Conservation (phyloP, 2,888 invertebrate genomes). For the Aromia moschata region DNA sequence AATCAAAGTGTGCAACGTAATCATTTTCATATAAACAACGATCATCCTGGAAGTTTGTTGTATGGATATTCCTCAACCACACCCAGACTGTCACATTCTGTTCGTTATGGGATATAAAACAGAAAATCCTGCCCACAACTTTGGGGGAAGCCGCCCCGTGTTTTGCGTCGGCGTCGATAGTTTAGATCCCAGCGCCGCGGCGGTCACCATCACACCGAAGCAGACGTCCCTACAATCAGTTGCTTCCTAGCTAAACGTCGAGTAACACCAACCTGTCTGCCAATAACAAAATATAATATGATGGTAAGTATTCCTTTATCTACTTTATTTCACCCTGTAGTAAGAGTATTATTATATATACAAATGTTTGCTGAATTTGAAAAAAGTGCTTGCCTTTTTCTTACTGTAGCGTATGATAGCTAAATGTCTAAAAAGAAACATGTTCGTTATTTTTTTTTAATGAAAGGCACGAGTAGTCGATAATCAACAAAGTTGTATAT, state of each 20-base stretch:
- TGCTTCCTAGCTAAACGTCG: constrained; percentile 40
- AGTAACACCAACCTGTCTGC: constrained; percentile 38
- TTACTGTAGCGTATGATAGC: too few relatives aligned
- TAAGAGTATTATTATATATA: background rate
- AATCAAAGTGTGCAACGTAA: constrained; percentile 50
- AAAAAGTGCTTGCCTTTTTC: background rate
- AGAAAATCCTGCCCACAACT: constrained; percentile 63
- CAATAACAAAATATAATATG: constrained; percentile 10
- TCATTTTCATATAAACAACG: constrained; percentile 46
- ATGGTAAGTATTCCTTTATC: background rate
- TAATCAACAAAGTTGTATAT: background rate
- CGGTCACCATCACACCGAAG: constrained; percentile 55
- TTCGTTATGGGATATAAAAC: constrained; percentile 67
- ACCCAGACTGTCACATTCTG: constrained; percentile 65
- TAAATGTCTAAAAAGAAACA: too few relatives aligned
- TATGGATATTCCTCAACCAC: constrained; percentile 67
- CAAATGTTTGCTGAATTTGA: background rate
- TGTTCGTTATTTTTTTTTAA: too few relatives aligned
- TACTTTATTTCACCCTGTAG: too few relatives aligned
- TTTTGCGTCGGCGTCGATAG: constrained; percentile 62
- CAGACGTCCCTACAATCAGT: constrained; percentile 53
- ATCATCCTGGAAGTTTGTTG: constrained; percentile 53
- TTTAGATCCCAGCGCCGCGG: constrained; percentile 56
- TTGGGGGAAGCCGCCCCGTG: constrained; percentile 60
- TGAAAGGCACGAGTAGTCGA: too few relatives aligned